phyloP scores from a whole-genome alignment of 2,888 invertebrate species.

The Dryobotodes eremita region DNA sequence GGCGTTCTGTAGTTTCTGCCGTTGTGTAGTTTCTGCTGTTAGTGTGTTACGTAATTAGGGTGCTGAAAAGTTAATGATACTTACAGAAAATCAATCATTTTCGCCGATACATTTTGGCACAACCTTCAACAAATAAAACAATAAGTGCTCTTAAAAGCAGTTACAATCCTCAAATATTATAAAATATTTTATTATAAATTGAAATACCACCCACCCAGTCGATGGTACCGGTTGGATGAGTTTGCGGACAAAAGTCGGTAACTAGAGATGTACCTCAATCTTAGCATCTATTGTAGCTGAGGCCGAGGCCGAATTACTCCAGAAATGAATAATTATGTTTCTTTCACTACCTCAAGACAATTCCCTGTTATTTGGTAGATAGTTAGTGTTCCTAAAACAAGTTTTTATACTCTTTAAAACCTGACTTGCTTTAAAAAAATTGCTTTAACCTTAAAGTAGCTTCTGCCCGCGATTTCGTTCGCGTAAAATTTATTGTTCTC shows the following conservation, averaged over 20 bases:
- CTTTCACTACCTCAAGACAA: too few relatives aligned
- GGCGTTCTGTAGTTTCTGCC: too few relatives aligned
- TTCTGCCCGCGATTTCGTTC: too few relatives aligned
- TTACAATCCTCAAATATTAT: conserved; percentile 30
- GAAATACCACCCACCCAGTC: conserved; percentile 52
- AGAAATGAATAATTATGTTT: neutral
- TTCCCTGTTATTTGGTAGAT: too few relatives aligned
- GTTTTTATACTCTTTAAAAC: too few relatives aligned
- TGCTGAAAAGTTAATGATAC: too few relatives aligned
- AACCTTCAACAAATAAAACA: neutral
- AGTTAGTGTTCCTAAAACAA: too few relatives aligned
- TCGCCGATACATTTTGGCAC: neutral
- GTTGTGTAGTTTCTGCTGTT: too few relatives aligned
- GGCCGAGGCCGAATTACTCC: conserved; percentile 22
- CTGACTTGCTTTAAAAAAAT: too few relatives aligned
- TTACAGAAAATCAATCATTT: neutral
- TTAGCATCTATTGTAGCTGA: neutral
- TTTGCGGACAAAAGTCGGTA: conserved; percentile 58
- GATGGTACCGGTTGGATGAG: conserved; percentile 47
- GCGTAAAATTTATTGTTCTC: too few relatives aligned
- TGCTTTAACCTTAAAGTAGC: too few relatives aligned
- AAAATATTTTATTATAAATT: conserved; percentile 49
- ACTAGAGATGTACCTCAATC: conserved; percentile 40
- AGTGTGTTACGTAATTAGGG: too few relatives aligned
- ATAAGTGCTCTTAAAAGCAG: conserved; percentile 12